These are phyloP conservation scores for Magallana angulata DNA, from an alignment of 1,140 invertebrate genomes.

Conservation along the genomic window DNA sequence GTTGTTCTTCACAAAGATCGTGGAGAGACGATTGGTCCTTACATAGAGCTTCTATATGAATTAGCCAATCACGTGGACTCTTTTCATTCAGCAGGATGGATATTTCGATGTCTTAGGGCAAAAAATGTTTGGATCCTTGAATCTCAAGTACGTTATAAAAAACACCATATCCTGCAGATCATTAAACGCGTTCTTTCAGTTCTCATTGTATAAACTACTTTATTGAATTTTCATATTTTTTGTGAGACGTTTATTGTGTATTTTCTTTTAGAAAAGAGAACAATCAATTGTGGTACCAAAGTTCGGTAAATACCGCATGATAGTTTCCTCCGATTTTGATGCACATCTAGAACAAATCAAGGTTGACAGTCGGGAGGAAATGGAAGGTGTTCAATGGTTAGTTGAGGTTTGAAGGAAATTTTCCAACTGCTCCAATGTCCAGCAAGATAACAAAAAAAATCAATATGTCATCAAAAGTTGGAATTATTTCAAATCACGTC, in stretches of 20 bases:
- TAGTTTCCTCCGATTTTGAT: neutral
- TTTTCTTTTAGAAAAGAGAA: neutral
- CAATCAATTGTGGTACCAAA: conserved; percentile 13
- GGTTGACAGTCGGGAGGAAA: neutral
- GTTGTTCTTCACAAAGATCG: neutral
- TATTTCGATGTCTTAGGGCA: conserved; percentile 7
- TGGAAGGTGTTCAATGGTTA: conserved; percentile 1
- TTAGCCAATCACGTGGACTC: conserved; percentile 11
- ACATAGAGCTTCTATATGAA: conserved; percentile 17
- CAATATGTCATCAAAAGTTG: too few species aligned
- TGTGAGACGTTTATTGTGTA: neutral
- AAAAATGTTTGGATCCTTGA: conserved; percentile 8
- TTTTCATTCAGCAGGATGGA: conserved; percentile 32
- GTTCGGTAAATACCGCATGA: conserved; percentile 12
- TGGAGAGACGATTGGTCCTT: neutral
- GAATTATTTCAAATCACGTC: too few species aligned
- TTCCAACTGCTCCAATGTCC: neutral
- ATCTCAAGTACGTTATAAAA: neutral
- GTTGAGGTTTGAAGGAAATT: neutral
- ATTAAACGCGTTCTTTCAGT: too few species aligned
- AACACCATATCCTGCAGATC: neutral
- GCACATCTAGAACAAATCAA: conserved; percentile 10
- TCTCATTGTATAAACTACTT: too few species aligned
- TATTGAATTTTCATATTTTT: too few species aligned
- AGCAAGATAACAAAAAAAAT: too few species aligned